A percentile compares a stretch with the other conserved stretches of the same genome.
These are phyloP conservation scores for Entelurus aequoreus DNA, from an alignment of 2,113 vertebrate genomes.

Conservation along the genomic window DNA sequence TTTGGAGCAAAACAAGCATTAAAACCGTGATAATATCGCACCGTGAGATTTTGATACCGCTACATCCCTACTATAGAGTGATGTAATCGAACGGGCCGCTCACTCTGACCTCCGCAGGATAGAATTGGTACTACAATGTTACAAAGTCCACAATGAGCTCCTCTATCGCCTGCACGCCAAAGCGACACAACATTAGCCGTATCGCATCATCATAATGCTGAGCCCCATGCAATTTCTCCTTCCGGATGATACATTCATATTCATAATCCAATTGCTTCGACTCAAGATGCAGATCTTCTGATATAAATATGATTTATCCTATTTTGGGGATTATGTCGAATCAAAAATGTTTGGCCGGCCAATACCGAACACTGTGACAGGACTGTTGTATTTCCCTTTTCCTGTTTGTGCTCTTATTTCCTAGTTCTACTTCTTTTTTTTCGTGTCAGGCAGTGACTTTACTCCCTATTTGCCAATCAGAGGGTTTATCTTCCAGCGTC, in stretches of 20 bases:
- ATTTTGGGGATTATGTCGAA: conserved; percentile 44
- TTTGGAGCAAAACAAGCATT: no score
- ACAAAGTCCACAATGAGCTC: conserved; percentile 8
- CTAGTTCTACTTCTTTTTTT: no score
- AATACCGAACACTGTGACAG: conserved; percentile 4
- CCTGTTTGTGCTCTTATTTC: no score
- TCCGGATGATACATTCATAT: conserved; percentile 41
- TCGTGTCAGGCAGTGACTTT: neutral
- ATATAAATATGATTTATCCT: conserved; percentile 50
- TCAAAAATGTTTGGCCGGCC: conserved; percentile 27
- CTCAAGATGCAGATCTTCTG: conserved; percentile 38
- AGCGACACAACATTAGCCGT: conserved; percentile 35
- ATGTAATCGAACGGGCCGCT: no score
- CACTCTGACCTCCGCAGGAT: no score
- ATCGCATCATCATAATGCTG: conserved; percentile 33
- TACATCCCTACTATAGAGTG: no score
- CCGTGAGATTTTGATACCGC: no score
- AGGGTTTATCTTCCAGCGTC: no score
- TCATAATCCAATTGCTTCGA: conserved; percentile 60
- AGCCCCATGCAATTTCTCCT: conserved; percentile 36
- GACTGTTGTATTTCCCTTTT: neutral
- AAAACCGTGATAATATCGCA: no score
- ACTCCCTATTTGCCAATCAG: no score
- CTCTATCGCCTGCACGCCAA: conserved; percentile 31
- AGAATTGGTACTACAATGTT: neutral